phyloP scores from a whole-genome alignment of 2,113 vertebrate species.

The Grammomys surdaster region DNA sequence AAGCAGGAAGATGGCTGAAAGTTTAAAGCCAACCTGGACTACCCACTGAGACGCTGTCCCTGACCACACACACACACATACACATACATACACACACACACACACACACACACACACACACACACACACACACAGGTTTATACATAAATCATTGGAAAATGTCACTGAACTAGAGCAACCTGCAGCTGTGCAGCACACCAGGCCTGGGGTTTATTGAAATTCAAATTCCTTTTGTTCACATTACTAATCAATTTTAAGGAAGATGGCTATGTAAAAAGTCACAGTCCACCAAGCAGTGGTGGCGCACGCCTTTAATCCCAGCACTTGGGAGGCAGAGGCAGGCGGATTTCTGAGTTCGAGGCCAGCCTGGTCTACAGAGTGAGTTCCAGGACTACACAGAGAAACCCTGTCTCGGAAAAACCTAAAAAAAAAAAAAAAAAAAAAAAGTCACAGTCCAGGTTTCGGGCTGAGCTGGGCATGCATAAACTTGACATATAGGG shows the following conservation, averaged over 20 bases:
- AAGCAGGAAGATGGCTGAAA: background rate
- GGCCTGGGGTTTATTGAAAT: conserved; percentile 4
- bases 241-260: background rate
- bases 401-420: no score
- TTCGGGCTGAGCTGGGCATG: background rate
- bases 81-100: no score
- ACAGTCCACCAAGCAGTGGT: background rate
- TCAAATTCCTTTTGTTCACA: background rate
- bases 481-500: background rate
- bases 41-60: background rate
- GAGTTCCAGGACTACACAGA: no score
- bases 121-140: background rate
- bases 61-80: no score
- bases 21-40: background rate
- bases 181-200: background rate
- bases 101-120: background rate
- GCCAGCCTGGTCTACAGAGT: no score
- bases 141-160: background rate
- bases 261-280: background rate
- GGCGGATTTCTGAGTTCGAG: no score
- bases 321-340: no score
- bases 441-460: background rate
- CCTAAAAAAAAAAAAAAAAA: no score
- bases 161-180: background rate
- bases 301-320: no score